These are phyloP conservation scores for Dilophus febrilis DNA, from an alignment of 2,888 invertebrate genomes.

Conservation along the genomic window DNA sequence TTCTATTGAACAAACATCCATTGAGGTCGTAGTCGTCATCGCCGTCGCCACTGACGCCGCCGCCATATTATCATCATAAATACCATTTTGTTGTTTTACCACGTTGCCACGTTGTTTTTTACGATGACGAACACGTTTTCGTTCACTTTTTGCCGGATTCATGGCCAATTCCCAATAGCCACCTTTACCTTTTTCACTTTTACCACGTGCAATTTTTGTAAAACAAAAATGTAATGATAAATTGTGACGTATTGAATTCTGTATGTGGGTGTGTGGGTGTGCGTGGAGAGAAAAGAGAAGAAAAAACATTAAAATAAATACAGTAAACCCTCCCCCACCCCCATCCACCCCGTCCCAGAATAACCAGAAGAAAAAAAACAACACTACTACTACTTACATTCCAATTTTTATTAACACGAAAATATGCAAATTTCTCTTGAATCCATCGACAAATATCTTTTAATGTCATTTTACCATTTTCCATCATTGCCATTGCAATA, in stretches of 20 bases:
- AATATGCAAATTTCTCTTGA: conserved; percentile 27
- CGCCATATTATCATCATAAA: too few relatives aligned
- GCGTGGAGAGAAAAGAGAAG: not conserved
- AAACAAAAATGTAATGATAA: conserved; percentile 28
- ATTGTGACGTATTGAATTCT: conserved; percentile 30
- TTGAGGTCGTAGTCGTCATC: not conserved
- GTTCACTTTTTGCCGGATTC: conserved; percentile 25
- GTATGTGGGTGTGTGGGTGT: conserved; percentile 1
- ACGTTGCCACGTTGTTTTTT: not conserved
- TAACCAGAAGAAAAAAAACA: too few relatives aligned
- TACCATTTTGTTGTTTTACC: too few relatives aligned
- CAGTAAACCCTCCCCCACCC: not conserved
- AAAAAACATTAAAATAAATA: not conserved
- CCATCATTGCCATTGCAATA: conserved; percentile 30
- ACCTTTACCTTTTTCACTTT: conserved; percentile 28
- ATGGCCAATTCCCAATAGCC: conserved; percentile 29
- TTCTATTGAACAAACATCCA: too few relatives aligned
- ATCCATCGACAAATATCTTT: conserved; percentile 30
- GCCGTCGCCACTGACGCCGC: too few relatives aligned
- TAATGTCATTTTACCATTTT: conserved; percentile 25
- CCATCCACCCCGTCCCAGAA: too few relatives aligned
- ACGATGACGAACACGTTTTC: conserved; percentile 21
- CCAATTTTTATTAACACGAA: conserved; percentile 28
- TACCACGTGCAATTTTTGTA: conserved; percentile 26
- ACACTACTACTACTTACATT: conserved; percentile 22